Evolutionary conservation across 2,797 vertebrate genomes (phyloP), one percentile per base, ranked within the genome.

Genomic region (Chloroceryle amazona): DNA sequence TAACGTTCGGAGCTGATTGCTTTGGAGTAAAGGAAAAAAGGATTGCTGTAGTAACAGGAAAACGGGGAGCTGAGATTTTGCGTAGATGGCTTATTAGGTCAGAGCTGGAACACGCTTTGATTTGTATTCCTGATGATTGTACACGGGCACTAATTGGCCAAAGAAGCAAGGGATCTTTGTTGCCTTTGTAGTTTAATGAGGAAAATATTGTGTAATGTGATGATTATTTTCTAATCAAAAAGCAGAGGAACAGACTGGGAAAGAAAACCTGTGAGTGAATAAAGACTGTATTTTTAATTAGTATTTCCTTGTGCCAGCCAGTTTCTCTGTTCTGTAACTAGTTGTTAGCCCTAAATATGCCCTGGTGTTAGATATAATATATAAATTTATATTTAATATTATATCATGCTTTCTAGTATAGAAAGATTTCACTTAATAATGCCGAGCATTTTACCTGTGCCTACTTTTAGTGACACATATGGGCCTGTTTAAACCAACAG

Each of bases 51-150:
- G 78, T 51, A 73, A 82, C 71, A 87, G 75, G 19, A 76, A 92
- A 86, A 80, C 2, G 8, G 0, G 0, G 81, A 63, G 79, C 89
- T 92, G 14, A 52, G 78, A 28, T 73, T 88, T 82, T 93, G 79
- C 9, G 1, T 91, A 73, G 89, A 87, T 71, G 47, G 58, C 79
- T 94, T 87, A 63, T 83, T 92, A 90, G 91, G 93, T 95, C 41
- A 46, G 95, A 79, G 84, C 94, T 88, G 79, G 78, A 70, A 81
- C 82, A 85, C 16, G 2, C 61, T 90, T 92, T 90, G 94, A 78
- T 96, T 97, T 97, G 96, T 97, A 37, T 95, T 97, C 91, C 73
- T 87, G 72, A 46, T 94, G 92, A 14, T 90, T 79, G 47, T 82
- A 55, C 29, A 37, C 1, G 33, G 82, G 80, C 73, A 70, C 71